Percentiles rank a stretch among this genome's conserved stretches.
These are phyloP conservation scores for Magallana nippona DNA, from an alignment of 2,888 invertebrate genomes.

Conservation along the genomic window DNA sequence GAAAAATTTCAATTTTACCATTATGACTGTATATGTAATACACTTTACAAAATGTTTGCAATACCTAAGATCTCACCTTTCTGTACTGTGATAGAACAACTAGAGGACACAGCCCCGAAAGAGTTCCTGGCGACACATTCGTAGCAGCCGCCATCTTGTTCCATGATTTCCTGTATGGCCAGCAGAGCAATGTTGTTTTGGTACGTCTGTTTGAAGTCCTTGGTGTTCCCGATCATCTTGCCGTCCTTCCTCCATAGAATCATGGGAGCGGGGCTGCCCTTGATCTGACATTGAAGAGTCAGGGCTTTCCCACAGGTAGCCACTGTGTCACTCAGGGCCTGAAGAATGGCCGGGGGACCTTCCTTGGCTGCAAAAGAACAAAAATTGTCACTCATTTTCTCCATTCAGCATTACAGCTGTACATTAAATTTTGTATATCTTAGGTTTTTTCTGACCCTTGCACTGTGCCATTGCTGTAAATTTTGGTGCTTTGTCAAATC, in stretches of 20 bases:
- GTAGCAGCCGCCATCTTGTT: slow-evolving; percentile 68
- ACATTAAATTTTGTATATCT: too few relatives aligned
- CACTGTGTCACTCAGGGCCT: slow-evolving; percentile 58
- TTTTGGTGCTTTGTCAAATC: neutral
- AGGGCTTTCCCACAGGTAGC: slow-evolving; percentile 58
- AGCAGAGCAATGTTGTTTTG: slow-evolving; percentile 64
- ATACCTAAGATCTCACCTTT: neutral
- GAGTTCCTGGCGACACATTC: slow-evolving; percentile 70
- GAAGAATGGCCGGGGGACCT: slow-evolving; percentile 57
- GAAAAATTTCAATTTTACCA: too few relatives aligned
- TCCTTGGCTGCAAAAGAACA: slow-evolving; percentile 59
- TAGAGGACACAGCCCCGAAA: slow-evolving; percentile 63
- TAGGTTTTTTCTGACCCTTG: neutral
- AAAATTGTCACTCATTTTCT: neutral
- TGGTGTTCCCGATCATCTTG: slow-evolving; percentile 62
- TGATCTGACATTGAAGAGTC: slow-evolving; percentile 65
- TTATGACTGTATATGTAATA: too few relatives aligned
- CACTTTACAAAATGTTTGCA: neutral
- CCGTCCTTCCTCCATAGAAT: slow-evolving; percentile 72
- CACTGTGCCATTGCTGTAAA: neutral
- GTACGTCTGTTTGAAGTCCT: slow-evolving; percentile 69
- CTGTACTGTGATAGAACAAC: slow-evolving; percentile 55
- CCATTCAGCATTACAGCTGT: neutral
- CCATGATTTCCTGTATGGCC: slow-evolving; percentile 62
- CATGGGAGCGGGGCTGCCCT: slow-evolving; percentile 65